Evolutionary conservation across 2,113 vertebrate genomes (phyloP).

Genomic region (Anhinga anhinga): DNA sequence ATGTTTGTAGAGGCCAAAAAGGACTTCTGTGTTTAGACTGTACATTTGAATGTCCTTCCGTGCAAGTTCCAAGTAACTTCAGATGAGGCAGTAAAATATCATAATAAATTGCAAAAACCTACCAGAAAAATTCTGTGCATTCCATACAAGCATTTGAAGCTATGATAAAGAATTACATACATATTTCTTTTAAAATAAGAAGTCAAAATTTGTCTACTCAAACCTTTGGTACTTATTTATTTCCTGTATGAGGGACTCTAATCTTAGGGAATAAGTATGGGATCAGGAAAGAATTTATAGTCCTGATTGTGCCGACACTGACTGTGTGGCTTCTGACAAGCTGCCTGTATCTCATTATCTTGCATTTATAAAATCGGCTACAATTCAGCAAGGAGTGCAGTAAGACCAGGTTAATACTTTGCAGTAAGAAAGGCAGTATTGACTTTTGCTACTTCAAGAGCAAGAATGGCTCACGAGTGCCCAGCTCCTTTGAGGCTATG

Average conservation of each 20-base stretch:
- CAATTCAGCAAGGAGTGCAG: neutral
- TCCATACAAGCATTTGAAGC: neutral
- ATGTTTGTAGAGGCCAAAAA: neutral
- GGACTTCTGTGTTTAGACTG: neutral
- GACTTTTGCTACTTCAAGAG: neutral
- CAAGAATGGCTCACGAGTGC: neutral
- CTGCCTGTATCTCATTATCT: neutral
- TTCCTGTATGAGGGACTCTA: neutral
- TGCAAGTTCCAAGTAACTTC: neutral
- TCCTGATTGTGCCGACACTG: neutral
- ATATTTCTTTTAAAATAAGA: neutral
- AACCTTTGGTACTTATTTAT: neutral
- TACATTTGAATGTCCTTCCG: neutral
- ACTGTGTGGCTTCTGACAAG: neutral
- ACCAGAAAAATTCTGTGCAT: neutral
- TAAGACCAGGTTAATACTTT: neutral
- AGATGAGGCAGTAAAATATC: neutral
- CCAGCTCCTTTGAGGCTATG: neutral
- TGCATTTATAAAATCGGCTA: neutral
- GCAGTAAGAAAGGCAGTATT: neutral
- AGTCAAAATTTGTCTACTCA: neutral
- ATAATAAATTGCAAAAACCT: neutral
- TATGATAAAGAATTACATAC: neutral
- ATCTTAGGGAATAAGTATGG: neutral
- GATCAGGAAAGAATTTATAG: neutral